Evolutionary conservation across 2,797 vertebrate species (phyloP), one percentile per base, ranked within the genome.

Genomic region (Dendrocincla fuliginosa): DNA sequence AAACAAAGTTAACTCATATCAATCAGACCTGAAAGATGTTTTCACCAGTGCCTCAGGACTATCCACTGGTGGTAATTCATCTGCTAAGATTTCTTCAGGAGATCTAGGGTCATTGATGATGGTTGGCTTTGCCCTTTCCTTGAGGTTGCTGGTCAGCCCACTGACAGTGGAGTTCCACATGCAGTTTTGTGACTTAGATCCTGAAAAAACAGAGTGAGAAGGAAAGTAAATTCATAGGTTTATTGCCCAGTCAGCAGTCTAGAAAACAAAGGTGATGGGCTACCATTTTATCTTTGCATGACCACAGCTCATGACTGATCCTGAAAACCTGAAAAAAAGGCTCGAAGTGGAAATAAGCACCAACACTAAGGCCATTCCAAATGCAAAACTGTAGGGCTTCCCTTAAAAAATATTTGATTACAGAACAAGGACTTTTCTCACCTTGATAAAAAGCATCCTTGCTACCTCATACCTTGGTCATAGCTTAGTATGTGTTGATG

Each of bases 111-210:
- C 99, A 12, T 96, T 98, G 63, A 98, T 84, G 65, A 98, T 98
- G 16, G 96, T 95, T 5, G 98, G 98, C 89, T 98, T 98, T 47
- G 98, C 97, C 93, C 98, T 99, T 94, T 98, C 99, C 97, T 98
- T 99, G 93, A 98, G 97, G 49, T 98, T 98, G 33, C 94, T 95
- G 0, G 97, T 97, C 96, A 99, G 98, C 41, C 98, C 99, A 10
- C 98, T 97, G 0, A 99, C 99, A 95, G 99, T 98, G 82, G 98
- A 98, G 76, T 98, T 99, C 99, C 99, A 99, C 89, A 99, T 96
- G 77, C 98, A 98, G 95, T 98, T 99, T 97, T 99, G 99, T 37
- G 99, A 99, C 96, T 99, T 99, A 75, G 99, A 99, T 33, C 99
- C 99, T 99, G 56, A 16, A 79, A 46, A 61, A 85, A 28, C 14